Evolutionary conservation across 2,113 vertebrate species (phyloP).

Genomic region (Neogobius melanostomus): DNA sequence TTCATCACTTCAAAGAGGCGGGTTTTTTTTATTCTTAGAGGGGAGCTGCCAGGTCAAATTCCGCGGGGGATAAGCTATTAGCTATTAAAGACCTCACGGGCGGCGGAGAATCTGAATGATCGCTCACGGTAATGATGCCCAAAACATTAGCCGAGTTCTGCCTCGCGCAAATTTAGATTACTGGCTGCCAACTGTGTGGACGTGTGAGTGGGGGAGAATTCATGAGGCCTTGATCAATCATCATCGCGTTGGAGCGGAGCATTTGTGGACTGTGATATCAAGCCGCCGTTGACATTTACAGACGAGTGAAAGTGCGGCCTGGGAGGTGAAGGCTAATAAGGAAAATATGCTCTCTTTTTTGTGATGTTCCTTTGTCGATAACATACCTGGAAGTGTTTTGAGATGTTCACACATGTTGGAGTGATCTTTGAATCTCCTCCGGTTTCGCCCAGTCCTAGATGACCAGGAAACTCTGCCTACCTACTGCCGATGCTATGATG

Average conservation of each 20-base stretch:
- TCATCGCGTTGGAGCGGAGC: neutral
- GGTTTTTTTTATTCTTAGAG: slow-evolving; percentile 16
- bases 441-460: too few relatives aligned
- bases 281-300: neutral
- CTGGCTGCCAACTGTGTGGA: slow-evolving; percentile 45
- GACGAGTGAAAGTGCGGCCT: too few relatives aligned
- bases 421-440: too few relatives aligned
- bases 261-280: neutral
- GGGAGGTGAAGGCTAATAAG: too few relatives aligned
- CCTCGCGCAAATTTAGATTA: slow-evolving; percentile 26
- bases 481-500: too few relatives aligned
- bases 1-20: slow-evolving; percentile 58
- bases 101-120: slow-evolving; percentile 42
- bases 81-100: slow-evolving; percentile 53
- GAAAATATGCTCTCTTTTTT: too few relatives aligned
- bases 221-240: slow-evolving; percentile 11
- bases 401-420: too few relatives aligned
- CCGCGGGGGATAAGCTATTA: slow-evolving; percentile 55
- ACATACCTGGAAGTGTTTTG: too few relatives aligned
- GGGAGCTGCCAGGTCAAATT: slow-evolving; percentile 52
- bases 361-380: too few relatives aligned
- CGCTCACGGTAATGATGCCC: slow-evolving; percentile 35
- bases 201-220: slow-evolving; percentile 8
- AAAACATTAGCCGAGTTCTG: slow-evolving; percentile 29
- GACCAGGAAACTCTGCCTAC: too few relatives aligned